Conservation (phyloP, 1,140 invertebrate genomes). For the Onthophagus taurus region DNA sequence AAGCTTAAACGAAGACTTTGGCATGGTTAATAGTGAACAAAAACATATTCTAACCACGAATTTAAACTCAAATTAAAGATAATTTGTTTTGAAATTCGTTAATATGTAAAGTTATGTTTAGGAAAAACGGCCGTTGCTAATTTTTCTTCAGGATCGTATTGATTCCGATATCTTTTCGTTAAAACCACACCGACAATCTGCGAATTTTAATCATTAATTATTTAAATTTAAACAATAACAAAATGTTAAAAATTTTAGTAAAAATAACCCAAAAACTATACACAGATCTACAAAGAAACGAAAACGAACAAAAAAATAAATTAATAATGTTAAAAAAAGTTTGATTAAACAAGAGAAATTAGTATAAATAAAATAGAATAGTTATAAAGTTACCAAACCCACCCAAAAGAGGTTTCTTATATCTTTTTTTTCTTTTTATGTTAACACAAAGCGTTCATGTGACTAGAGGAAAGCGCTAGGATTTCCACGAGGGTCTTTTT, state of each 20-base stretch:
- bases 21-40: too few species aligned
- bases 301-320: constrained; percentile 1
- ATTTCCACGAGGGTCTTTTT: constrained; percentile 92
- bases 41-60: too few species aligned
- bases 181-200: constrained; percentile 64
- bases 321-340: background rate
- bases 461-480: constrained; percentile 92
- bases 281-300: too few species aligned
- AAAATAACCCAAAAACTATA: background rate
- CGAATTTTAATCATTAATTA: constrained; percentile 3
- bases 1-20: too few species aligned
- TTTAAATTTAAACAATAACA: too few species aligned
- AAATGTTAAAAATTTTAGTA: background rate
- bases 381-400: constrained; percentile 22
- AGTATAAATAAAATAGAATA: constrained; percentile 1
- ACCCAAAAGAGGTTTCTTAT: too few species aligned
- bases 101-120: constrained; percentile 49
- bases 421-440: too few species aligned
- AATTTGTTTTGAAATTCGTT: too few species aligned
- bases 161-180: constrained; percentile 63
- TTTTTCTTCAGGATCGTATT: constrained; percentile 58
- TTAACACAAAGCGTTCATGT: constrained; percentile 28
- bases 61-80: too few species aligned
- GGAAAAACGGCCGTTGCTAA: constrained; percentile 59
- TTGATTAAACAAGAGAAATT: constrained; percentile 1